Base-by-base conservation (phyloP, 1,140 invertebrate genomes). In the Hyposmocoma kahamanoa region DNA sequence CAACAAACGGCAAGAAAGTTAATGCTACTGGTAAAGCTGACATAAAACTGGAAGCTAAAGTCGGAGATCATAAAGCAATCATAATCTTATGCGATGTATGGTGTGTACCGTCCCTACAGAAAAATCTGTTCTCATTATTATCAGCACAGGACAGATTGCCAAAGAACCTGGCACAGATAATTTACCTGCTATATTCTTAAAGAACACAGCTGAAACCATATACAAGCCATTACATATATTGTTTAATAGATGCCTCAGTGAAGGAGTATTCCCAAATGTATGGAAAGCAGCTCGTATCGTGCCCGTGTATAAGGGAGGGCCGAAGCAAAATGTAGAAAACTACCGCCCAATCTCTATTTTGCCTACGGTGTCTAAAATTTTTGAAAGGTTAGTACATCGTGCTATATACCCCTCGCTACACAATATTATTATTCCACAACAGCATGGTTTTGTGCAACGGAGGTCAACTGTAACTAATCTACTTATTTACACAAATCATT, bases 331-430 rank as follows among this genome's bases (percentile, higher is more conserved):
- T 2, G 19, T 43, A 13, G 42, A 28, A 24, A 28, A 43, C 13
- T 43, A 43, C 24, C 21, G 42, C 5, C 30, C 44, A 20, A 46
- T 46, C 8, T 46, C 44, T 20, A 30, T 46, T 19, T 15, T 46
- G 11, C 17, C 44, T 21, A 19, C 28, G 11, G 15, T 46, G 26
- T 46, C 30, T 15, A 46, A 46, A 30, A 6, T 46, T 34, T 46
- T 46, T 20, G 52, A 55, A 24, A 54, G 47, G 34, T 22, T 56
- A 28, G 44, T 63, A 17, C 28, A 45, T 39, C 42, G 32, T 26
- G 17, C 3, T 21, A 46, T 46, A 5, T 43, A 43, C 22, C 42
- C 42, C 1, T 21, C 15, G 1, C 17, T 46, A 21, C 44, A 36
- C 17, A 46, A 21, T n/a, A 2, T 5, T 11, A 46, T 46, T 15